Percentiles rank a stretch among this genome's conserved stretches.
Evolutionary conservation across 2,113 vertebrate species (phyloP).

Genomic region (Spea bombifrons): DNA sequence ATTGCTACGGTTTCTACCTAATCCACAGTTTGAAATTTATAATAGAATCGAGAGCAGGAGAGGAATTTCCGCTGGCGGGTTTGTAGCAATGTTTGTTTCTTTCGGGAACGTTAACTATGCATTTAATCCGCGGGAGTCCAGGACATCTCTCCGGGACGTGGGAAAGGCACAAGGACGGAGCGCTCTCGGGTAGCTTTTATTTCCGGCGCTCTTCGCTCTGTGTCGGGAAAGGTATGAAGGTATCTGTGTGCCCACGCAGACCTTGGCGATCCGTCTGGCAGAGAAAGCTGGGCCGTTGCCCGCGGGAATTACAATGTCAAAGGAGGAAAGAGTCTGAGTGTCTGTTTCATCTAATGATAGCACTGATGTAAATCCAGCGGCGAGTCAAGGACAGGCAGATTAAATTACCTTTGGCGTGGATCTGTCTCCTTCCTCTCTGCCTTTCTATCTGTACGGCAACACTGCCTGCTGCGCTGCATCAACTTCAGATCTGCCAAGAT

Average conservation of each 20-base stretch:
- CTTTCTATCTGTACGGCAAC: not conserved
- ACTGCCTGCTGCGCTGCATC: constrained; percentile 9
- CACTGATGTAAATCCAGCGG: constrained; percentile 50
- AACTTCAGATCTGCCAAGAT: not conserved
- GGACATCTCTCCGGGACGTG: not conserved
- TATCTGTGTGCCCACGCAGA: not conserved
- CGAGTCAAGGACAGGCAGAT: constrained; percentile 45
- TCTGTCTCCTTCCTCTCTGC: not conserved
- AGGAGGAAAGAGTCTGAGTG: constrained; percentile 48
- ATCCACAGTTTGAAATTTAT: no score
- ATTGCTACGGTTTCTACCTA: no score
- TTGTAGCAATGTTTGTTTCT: not conserved
- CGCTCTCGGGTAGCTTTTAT: not conserved
- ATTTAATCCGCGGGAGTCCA: not conserved
- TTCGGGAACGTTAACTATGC: not conserved
- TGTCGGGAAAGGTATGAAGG: not conserved
- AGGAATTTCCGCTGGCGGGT: not conserved
- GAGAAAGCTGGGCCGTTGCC: constrained; percentile 3
- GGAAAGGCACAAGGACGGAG: not conserved
- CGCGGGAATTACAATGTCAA: not conserved
- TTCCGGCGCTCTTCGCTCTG: not conserved
- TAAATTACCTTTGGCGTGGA: constrained; percentile 25
- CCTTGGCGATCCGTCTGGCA: not conserved
- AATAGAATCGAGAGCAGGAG: no score
- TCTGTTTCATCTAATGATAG: constrained; percentile 35